Conservation (phyloP, 2,113 vertebrate species). For the Ploceus nigricollis region DNA sequence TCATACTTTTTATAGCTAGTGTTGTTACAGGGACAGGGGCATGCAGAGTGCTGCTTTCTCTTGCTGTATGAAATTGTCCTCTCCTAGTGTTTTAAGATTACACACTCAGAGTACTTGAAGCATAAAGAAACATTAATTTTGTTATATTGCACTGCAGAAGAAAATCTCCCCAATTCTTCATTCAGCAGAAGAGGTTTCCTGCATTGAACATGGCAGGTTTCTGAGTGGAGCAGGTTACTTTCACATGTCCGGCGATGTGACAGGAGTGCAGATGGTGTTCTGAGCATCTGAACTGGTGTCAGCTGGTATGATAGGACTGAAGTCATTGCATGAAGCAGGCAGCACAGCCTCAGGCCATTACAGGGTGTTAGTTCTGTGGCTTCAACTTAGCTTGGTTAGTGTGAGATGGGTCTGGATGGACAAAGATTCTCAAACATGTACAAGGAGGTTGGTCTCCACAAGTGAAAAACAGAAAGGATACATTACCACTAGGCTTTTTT, state of each 20-base stretch:
- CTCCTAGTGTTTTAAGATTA: neutral
- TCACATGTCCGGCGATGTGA: fast-evolving
- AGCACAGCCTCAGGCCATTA: fast-evolving
- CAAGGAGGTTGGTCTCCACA: neutral
- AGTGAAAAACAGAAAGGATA: neutral
- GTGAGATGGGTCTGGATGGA: neutral
- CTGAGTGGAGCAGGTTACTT: neutral
- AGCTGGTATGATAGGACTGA: neutral
- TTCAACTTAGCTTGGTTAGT: fast-evolving
- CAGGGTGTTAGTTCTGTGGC: neutral
- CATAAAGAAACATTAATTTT: neutral
- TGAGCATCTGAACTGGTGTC: neutral
- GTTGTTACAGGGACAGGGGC: neutral
- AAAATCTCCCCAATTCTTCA: neutral
- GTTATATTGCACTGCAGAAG: neutral
- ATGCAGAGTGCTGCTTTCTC: neutral
- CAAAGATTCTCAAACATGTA: neutral
- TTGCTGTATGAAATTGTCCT: neutral
- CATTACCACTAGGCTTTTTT: neutral
- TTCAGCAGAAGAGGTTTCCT: neutral
- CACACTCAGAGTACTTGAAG: neutral
- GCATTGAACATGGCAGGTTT: neutral
- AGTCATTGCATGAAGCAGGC: neutral
- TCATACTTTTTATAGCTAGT: neutral
- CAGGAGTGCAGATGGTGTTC: neutral